These are phyloP conservation scores for Beroe forskalii DNA, from an alignment of 37 sponge, comb jelly and placozoan species.

Conservation along the genomic window DNA sequence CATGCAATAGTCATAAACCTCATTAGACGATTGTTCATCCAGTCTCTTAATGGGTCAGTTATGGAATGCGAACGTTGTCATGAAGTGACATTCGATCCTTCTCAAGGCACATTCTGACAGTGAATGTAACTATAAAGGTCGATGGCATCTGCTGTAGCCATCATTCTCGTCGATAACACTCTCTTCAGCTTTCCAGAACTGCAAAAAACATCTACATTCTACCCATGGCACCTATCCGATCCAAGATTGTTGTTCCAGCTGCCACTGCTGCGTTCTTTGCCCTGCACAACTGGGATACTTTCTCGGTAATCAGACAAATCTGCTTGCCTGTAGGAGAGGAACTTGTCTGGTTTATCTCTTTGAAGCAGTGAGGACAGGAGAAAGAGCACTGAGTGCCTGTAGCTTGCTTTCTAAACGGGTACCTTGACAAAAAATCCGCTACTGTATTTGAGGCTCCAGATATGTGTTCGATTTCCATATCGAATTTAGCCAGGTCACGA, in stretches of 20 bases:
- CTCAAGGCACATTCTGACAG: neutral
- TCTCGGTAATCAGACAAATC: too few species aligned
- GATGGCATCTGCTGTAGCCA: too few species aligned
- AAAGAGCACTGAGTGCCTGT: neutral
- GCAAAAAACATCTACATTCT: too few species aligned
- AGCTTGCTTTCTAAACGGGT: neutral
- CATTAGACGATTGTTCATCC: neutral
- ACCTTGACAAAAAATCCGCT: neutral
- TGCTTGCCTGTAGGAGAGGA: too few species aligned
- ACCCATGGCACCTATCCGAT: neutral
- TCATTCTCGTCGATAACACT: too few species aligned
- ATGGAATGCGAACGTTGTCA: neutral
- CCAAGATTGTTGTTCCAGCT: neutral
- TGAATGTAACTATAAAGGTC: neutral
- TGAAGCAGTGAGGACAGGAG: too few species aligned
- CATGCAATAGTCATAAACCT: neutral
- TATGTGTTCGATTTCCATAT: neutral
- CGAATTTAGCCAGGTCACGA: neutral
- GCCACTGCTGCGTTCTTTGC: neutral
- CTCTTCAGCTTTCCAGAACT: too few species aligned
- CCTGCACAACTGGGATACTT: too few species aligned
- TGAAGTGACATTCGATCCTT: neutral
- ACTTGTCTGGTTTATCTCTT: too few species aligned
- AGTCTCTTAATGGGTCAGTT: neutral
- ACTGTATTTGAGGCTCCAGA: neutral